Evolutionary conservation across 2,113 vertebrate species (phyloP).

Genomic region (Muntiacus reevesi): DNA sequence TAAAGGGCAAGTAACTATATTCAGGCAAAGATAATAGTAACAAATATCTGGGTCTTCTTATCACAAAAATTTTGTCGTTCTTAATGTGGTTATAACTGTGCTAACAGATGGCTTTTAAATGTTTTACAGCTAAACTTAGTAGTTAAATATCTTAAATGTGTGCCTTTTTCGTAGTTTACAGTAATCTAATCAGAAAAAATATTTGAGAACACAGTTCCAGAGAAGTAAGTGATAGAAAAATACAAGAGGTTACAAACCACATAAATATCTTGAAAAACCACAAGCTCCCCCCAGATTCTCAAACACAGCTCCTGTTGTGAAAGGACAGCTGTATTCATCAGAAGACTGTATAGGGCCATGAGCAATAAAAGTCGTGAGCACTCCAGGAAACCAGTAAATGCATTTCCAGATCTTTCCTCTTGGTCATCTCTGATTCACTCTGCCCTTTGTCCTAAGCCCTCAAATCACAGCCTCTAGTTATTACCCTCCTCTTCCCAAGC

Average conservation of each 20-base stretch:
- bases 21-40: neutral
- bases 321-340: conserved; percentile 18
- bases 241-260: neutral
- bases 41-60: neutral
- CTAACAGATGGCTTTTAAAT: neutral
- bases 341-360: neutral
- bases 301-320: neutral
- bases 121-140: neutral
- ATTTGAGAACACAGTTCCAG: neutral
- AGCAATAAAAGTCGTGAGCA: neutral
- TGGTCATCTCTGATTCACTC: neutral
- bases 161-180: neutral
- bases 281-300: neutral
- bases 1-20: neutral
- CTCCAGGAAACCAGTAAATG: neutral
- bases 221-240: neutral
- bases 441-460: neutral
- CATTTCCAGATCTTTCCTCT: conserved; percentile 14
- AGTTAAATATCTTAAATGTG: neutral
- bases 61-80: neutral
- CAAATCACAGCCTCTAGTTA: neutral
- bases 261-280: neutral
- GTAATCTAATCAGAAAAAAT: neutral
- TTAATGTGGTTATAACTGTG: neutral
- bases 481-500: neutral